Conservation (phyloP, 2,888 invertebrate genomes). For the Erebia palarica region DNA sequence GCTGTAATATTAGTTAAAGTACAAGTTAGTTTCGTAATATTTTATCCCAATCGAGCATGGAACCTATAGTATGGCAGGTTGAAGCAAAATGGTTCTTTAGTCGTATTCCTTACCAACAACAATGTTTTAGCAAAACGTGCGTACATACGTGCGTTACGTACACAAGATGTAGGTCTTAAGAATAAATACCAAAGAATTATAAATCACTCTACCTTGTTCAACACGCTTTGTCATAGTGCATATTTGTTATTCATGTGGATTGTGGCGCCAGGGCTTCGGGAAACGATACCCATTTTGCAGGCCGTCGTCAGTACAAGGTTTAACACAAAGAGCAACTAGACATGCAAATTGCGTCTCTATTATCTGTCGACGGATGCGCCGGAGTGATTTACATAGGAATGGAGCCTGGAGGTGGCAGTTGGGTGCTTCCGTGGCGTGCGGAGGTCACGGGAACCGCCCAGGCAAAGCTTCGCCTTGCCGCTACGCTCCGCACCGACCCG, state of each 20-base stretch:
- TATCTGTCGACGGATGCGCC: constrained; percentile 68
- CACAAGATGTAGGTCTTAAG: constrained; percentile 2
- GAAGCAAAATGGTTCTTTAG: neutral
- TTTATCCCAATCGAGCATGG: neutral
- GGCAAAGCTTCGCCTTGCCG: constrained; percentile 29
- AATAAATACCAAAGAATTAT: constrained; percentile 50
- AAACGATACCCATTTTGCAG: constrained; percentile 55
- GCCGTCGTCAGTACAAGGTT: constrained; percentile 48
- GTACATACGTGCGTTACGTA: neutral
- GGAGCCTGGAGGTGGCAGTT: constrained; percentile 68
- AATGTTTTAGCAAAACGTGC: neutral
- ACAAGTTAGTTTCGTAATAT: neutral
- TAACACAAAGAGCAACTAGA: constrained; percentile 67
- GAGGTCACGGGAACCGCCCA: constrained; percentile 47
- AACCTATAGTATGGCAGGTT: neutral
- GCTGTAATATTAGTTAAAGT: neutral
- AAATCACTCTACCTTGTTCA: constrained; percentile 58
- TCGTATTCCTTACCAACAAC: neutral
- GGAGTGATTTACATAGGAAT: constrained; percentile 77
- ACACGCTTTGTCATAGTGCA: constrained; percentile 57
- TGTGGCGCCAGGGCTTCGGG: constrained; percentile 48
- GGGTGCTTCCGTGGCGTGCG: constrained; percentile 57
- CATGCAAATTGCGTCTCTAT: constrained; percentile 74
- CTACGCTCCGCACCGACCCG: constrained; percentile 34
- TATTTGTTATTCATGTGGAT: constrained; percentile 56